Conservation (phyloP, 1,140 invertebrate species). For the Polyergus mexicanus region DNA sequence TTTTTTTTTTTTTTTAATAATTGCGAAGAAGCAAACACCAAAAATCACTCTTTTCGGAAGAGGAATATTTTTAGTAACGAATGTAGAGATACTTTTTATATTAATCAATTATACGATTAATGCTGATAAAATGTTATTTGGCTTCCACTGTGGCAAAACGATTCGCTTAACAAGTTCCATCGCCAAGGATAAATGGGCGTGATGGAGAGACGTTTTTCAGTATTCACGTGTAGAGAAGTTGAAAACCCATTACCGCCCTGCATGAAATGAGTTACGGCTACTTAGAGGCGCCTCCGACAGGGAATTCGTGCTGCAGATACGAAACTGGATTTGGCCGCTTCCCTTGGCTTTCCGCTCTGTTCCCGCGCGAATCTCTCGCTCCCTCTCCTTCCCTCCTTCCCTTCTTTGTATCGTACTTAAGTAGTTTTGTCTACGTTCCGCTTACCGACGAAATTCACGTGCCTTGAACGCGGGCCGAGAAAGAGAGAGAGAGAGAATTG, state of each 20-base stretch:
- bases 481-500: not conserved
- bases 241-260: constrained; percentile 64
- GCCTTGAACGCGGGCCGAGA: not conserved
- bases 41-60: not conserved
- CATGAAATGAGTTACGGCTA: constrained; percentile 69
- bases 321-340: constrained; percentile 58
- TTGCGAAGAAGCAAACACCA: not conserved
- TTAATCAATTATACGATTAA: constrained; percentile 14
- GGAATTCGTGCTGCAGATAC: constrained; percentile 61
- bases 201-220: constrained; percentile 64
- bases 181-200: constrained; percentile 19
- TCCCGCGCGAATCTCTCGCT: constrained; percentile 34
- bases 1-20: not conserved
- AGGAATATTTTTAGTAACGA: not conserved
- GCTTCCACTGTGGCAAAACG: constrained; percentile 5
- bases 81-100: not conserved
- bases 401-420: constrained; percentile 8
- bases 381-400: not conserved
- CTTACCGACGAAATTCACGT: constrained; percentile 49
- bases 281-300: constrained; percentile 58
- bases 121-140: constrained; percentile 16
- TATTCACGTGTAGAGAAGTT: constrained; percentile 61
- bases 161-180: constrained; percentile 36
- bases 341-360: not conserved
- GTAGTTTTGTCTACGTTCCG: constrained; percentile 74